Base-by-base conservation (phyloP, 2,113 vertebrate species). In the Hipposideros armiger region DNA sequence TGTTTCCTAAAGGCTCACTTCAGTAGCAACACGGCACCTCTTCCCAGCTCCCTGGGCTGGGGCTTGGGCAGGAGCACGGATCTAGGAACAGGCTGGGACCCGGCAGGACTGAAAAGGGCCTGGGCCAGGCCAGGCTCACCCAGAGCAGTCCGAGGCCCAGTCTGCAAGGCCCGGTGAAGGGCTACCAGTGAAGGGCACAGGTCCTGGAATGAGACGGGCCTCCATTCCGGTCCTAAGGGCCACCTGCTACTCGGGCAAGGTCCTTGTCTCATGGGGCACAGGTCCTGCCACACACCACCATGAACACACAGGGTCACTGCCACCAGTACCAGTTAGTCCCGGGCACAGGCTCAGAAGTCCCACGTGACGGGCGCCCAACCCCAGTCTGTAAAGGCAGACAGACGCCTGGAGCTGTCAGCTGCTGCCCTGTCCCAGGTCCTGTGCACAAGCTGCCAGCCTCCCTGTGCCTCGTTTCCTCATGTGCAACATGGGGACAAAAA, bases 1-100 rank as follows among this genome's bases (percentile, higher is more conserved):
- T 54, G 50, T 32, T 94, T 91, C 72, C 73, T 58, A 82, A 77
- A 94, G 85, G 45, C 60, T 91, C 69, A n/a, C 69, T 73, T 10
- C 22, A 40, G n/a, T 1, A 73, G 66, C 62, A 45, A 72, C 7
- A 76, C 7, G 30, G 13, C 20, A n/a, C 69, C 52, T 73, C 69
- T 22, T 56, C 52, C 62, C 76, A 62, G 56, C 42, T 80, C 42
- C 42, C 26, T 9, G 5, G 67, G 54, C 70, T 50, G 47, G 47
- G 47, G 47, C 47, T 50, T 50, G 47, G 36, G 36, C 36, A 36
- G 36, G 36, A 36, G 36, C 36, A 36, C 36, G 36, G 36, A 36
- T 36, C 36, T 36, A 36, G 36, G 36, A 36, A 36, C 36, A 36
- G 36, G 36, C 36, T 36, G 36, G 36, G 36, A 36, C 36, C 36